Evolutionary conservation across 2,888 invertebrate species (phyloP), one percentile per base, ranked within the genome.

Genomic region (Oxystoma pomonae): DNA sequence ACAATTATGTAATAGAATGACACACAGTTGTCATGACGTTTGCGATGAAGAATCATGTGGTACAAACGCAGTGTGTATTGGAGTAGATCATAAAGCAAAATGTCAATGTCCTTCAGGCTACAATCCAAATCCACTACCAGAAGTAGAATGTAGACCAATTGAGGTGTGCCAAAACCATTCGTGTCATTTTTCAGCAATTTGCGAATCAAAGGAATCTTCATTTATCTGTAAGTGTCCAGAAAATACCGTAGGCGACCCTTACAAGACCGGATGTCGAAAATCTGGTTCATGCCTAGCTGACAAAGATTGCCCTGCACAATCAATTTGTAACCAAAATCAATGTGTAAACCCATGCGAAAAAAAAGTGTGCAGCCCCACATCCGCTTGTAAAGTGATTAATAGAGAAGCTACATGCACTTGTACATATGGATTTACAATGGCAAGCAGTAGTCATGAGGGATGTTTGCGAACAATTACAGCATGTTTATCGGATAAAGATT

Each of bases 21-120:
- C 90, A 0, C 90, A 94, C 75, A 89, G 89, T 19, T 96, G 95
- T 73, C 86, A 87, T 72, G 88, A 91, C 76, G 91, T 90, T 5
- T 95, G 94, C 74, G 86, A 87, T 67, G 89, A 90, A 76, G 89
- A 90, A 70, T 87, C 91, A 1, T 96, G 95, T 73, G 94, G 95
- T 0, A 86, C 86, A 17, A 93, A 94, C 78, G 92, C 95, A 7
- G 91, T 95, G 16, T 96, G 96, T 76, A 87, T 94, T 70, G 89
- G 91, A 2, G 92, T 94, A 78, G 89, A 91, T 73, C 93, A 95
- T 75, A 89, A 87, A 75, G 86, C 89, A 7, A 85, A 85, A 17
- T 96, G 96, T 72, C 91, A 92, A 75, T 96, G 96, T 76, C 94
- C 93, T 49, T 89, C 90, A 22, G 95, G 95, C 9, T 92, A 86